A percentile compares a stretch with the other conserved stretches of the same genome.
Evolutionary conservation across 2,113 vertebrate genomes (phyloP).

Genomic region (Ammodytes marinus): DNA sequence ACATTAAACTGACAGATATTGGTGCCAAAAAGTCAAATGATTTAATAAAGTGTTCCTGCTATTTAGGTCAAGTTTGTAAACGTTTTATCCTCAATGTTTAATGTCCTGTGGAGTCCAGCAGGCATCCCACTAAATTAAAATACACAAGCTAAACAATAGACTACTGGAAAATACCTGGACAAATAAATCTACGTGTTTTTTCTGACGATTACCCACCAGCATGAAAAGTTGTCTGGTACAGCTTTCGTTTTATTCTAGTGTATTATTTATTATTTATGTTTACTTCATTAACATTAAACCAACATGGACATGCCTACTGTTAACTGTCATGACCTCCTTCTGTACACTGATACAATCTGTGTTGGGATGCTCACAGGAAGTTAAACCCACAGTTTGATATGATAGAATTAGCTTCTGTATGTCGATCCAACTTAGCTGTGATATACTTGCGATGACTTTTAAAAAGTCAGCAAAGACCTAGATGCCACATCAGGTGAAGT

Average conservation of each 20-base stretch:
- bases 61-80: neutral
- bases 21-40: neutral
- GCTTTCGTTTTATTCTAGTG: conserved; percentile 3
- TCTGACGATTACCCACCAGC: neutral
- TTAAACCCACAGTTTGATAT: neutral
- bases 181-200: neutral
- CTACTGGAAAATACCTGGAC: neutral
- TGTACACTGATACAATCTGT: neutral
- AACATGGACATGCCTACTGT: neutral
- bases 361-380: neutral
- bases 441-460: neutral
- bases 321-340: neutral
- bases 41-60: neutral
- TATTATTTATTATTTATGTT: neutral
- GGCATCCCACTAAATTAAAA: neutral
- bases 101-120: neutral
- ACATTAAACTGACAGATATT: neutral
- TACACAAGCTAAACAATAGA: neutral
- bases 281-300: neutral
- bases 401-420: neutral
- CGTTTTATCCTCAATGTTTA: neutral
- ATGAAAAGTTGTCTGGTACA: neutral
- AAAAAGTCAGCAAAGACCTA: neutral
- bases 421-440: neutral
- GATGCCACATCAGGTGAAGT: neutral